Base-by-base conservation (phyloP, 2,888 invertebrate genomes). In the Nebria brevicollis region DNA sequence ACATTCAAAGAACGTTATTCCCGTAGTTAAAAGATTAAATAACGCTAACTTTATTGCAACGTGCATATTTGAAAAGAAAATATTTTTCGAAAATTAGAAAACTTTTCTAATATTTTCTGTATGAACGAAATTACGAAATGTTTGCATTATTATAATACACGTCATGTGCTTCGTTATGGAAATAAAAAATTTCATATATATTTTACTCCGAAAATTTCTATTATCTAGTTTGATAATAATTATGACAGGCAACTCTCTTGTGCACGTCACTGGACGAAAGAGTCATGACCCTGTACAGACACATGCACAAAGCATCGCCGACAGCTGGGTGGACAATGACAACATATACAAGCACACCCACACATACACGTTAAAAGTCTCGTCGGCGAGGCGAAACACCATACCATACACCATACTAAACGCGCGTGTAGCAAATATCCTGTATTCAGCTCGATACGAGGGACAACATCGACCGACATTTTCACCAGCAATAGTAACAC, bases 271-370 rank as follows among this genome's bases (percentile, higher is more conserved):
- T 70, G 70, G 15, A 34, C 34, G 26, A 70, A 20, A 70, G 70
- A 70, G 79, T 79, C 79, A 79, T 79, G 79, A 79, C 79, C 79
- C 79, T 79, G 79, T 7, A 77, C 72, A 65, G 72, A 65, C 42
- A 77, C 41, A 43, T 54, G 43, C 54, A 72, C 41, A 65, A 34
- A 64, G 25, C 34, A 13, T 42, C 64, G 65, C 78, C 73, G 73
- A n/a, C 66, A 72, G 78, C 41, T 77, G 72, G 41, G 26, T 78
- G 78, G 72, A 78, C 78, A 78, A 78, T 78, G 78, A 78, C 78
- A 78, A 64, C 66, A 76, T 70, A 26, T 15, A 70, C 70, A 25
- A 8, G 13, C 15, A 68, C 68, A 68, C 68, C 20, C 13, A 68
- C 68, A 68, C 25, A 70, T 25, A 70, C 34, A 70, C 20, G 34